These are phyloP conservation scores for Henricia sp. DNA, from an alignment of 53 echinoderm and acorn worm genomes.

Conservation along the genomic window DNA sequence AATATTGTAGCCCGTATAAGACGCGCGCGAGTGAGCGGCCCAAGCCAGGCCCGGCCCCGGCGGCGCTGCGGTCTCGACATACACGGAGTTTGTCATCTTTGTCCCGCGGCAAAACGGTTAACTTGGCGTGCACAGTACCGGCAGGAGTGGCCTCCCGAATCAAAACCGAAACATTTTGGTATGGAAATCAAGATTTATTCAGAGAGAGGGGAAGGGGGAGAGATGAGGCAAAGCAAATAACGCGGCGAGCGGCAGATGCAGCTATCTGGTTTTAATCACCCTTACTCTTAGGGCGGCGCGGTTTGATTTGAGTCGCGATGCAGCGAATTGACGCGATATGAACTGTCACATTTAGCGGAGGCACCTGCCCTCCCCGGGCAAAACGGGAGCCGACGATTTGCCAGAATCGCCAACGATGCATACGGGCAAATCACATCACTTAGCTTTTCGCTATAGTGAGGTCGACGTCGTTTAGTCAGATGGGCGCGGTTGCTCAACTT, in stretches of 20 bases:
- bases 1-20: constrained; percentile 41
- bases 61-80: constrained; percentile 38
- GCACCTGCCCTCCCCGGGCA: constrained; percentile 55
- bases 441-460: neutral
- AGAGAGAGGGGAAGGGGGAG: constrained; percentile 23
- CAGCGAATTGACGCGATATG: constrained; percentile 50
- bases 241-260: constrained; percentile 41
- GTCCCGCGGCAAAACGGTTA: constrained; percentile 45
- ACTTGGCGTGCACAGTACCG: constrained; percentile 45
- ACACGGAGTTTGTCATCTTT: constrained; percentile 46
- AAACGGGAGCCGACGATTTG: constrained; percentile 37
- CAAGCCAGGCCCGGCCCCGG: constrained; percentile 9
- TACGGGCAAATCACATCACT: constrained; percentile 29
- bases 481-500: constrained; percentile 51
- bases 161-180: constrained; percentile 60
- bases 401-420: constrained; percentile 50
- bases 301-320: constrained; percentile 55
- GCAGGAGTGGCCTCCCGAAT: constrained; percentile 32
- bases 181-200: constrained; percentile 60
- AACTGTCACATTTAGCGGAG: constrained; percentile 61
- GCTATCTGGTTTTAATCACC: constrained; percentile 58
- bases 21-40: constrained; percentile 7
- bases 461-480: constrained; percentile 55
- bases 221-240: constrained; percentile 40
- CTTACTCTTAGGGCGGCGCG: constrained; percentile 35